These are phyloP conservation scores for Prunella strophiata DNA, from an alignment of 2,797 vertebrate species.

Conservation along the genomic window DNA sequence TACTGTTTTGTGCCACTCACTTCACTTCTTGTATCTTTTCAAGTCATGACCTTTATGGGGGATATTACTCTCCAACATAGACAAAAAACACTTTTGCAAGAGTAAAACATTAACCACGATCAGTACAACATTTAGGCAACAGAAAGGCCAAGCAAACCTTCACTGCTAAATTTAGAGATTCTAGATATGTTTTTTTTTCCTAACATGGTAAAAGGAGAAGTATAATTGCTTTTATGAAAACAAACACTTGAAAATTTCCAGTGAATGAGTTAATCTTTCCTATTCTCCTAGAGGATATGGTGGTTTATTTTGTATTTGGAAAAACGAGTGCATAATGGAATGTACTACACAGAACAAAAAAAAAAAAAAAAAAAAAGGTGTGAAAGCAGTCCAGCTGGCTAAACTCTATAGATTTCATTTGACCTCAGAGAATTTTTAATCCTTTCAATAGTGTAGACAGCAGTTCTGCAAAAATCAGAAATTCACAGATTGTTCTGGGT, in stretches of 20 bases:
- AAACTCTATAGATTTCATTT: not conserved
- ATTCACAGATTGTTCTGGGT: not conserved
- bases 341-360: not conserved
- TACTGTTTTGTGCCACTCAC: slow-evolving; percentile 69
- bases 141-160: slow-evolving; percentile 16
- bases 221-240: not conserved
- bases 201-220: not conserved
- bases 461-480: not conserved
- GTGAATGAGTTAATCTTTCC: not conserved
- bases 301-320: not conserved
- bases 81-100: slow-evolving; percentile 37
- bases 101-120: slow-evolving; percentile 32
- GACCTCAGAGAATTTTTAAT: not conserved
- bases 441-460: not conserved
- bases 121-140: not conserved
- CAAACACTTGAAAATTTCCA: not conserved
- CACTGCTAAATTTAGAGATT: not conserved
- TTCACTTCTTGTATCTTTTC: slow-evolving; percentile 60
- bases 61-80: slow-evolving; percentile 44
- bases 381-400: not conserved
- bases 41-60: slow-evolving; percentile 55
- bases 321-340: not conserved
- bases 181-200: not conserved
- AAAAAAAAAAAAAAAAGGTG: not conserved
- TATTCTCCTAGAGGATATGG: not conserved